Evolutionary conservation across 2,797 vertebrate genomes (phyloP), one percentile per base, ranked within the genome.

Genomic region (Threskiornis aethiopicus): DNA sequence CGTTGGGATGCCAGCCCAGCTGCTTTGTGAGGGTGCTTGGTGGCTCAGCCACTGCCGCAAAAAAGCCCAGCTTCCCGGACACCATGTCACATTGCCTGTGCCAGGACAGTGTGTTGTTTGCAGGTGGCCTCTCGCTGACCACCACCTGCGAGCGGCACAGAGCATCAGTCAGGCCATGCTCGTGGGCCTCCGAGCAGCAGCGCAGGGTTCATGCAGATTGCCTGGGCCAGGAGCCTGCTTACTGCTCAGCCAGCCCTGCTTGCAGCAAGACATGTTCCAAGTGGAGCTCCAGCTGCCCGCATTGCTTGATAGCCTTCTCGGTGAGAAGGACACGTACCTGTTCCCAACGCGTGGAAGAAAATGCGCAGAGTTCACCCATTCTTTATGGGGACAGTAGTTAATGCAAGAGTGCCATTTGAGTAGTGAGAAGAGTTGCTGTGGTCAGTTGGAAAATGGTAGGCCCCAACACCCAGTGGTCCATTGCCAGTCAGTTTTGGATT

Each of bases 81-180:
- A 52, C 18, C 10, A 0, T 0, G 1, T 67, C 46, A 8, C 4
- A 1, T 20, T 61, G 55, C 49, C 52, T 76, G 47, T 54, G 62
- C 29, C 29, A 16, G 44, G 37, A 44, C 1, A 2, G 29, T 8
- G 21, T 1, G 2, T n/a, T 69, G 19, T 26, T 44, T 25, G 61
- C 61, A 21, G 24, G 29, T 22, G 31, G 52, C 10, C 20, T 54
- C n/a, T 82, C 7, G 1, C 39, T 59, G 70, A 59, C 24, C 18
- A 11, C 12, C 18, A 42, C n/a, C 39, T 21, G 70, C 2, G 8
- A 59, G 70, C 17, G 4, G 54, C 54, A 31, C 54, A 19, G 70
- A 52, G 69, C 86, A 17, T 42, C 16, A 2, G n/a, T 49, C 51
- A 33, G 75, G 24, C 35, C 42, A 8, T 0, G 2, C 42, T 49